phyloP scores from a whole-genome alignment of 2,888 invertebrate species.

The Druceiella hillmani region DNA sequence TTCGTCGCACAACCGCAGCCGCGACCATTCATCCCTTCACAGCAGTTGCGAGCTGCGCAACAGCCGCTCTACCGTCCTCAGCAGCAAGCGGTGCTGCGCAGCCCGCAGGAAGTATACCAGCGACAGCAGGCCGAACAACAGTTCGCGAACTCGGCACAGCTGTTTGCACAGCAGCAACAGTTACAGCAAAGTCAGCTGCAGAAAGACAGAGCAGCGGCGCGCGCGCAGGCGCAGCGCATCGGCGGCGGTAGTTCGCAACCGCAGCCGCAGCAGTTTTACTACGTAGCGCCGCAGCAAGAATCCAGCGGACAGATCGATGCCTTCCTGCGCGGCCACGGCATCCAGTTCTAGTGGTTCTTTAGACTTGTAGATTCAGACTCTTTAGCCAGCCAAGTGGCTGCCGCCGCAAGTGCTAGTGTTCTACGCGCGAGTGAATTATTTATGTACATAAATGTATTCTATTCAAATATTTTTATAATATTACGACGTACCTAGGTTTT shows the following conservation, averaged over 20 bases:
- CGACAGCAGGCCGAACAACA: slow-evolving; percentile 57
- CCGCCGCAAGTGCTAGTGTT: too few relatives aligned
- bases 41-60: slow-evolving; percentile 49
- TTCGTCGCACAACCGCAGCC: slow-evolving; percentile 58
- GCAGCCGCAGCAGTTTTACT: slow-evolving; percentile 49
- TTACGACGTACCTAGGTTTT: too few relatives aligned
- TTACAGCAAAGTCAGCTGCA: slow-evolving; percentile 62
- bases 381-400: too few relatives aligned
- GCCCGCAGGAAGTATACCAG: slow-evolving; percentile 50
- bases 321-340: slow-evolving; percentile 68
- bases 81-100: slow-evolving; percentile 31
- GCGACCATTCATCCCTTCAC: slow-evolving; percentile 53
- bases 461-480: too few relatives aligned
- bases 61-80: slow-evolving; percentile 44
- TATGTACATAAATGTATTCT: too few relatives aligned
- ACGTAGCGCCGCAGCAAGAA: slow-evolving; percentile 46
- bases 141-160: slow-evolving; percentile 59
- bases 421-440: too few relatives aligned
- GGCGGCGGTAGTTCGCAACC: slow-evolving; percentile 29
- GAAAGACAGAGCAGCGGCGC: slow-evolving; percentile 50
- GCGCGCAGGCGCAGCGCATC: slow-evolving; percentile 45
- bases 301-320: slow-evolving; percentile 73
- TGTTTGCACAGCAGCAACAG: slow-evolving; percentile 62
- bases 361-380: too few relatives aligned
- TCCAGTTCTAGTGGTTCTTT: slow-evolving; percentile 53